Percentiles rank a stretch among this genome's conserved stretches.
phyloP scores from a whole-genome alignment of 2,113 vertebrate species.

The Beaufortia kweichowensis region DNA sequence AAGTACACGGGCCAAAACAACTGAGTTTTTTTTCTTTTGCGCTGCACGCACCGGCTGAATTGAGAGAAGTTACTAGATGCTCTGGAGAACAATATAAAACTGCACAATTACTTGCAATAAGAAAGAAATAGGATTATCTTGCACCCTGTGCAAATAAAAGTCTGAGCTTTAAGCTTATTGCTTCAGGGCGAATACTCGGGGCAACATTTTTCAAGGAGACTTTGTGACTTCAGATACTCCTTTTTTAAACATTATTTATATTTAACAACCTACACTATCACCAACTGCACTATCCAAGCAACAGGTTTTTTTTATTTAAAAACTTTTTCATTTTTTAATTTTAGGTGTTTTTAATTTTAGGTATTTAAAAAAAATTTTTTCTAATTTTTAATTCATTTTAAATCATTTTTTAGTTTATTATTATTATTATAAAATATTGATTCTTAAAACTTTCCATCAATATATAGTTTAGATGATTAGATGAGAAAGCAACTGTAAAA shows the following conservation, averaged over 20 bases:
- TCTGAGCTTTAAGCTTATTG: constrained; percentile 12
- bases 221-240: not conserved
- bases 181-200: constrained; percentile 13
- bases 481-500: too few species aligned
- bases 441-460: too few species aligned
- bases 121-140: constrained; percentile 12
- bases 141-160: constrained; percentile 34
- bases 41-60: not conserved
- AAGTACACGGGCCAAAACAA: constrained; percentile 56
- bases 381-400: too few species aligned
- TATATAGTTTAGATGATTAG: too few species aligned
- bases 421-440: too few species aligned
- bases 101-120: constrained; percentile 30
- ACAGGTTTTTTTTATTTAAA: too few species aligned
- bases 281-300: too few species aligned
- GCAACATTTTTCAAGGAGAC: constrained; percentile 14
- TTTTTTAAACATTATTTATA: not conserved
- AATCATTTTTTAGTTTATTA: too few species aligned
- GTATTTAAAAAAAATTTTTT: too few species aligned
- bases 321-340: too few species aligned
- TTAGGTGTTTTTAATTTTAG: too few species aligned
- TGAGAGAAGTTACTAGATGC: constrained; percentile 11
- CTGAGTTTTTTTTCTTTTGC: constrained; percentile 17
- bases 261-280: too few species aligned
- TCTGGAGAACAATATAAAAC: constrained; percentile 35